Conservation (phyloP, 1,140 invertebrate species). For the Anastrepha ludens region DNA sequence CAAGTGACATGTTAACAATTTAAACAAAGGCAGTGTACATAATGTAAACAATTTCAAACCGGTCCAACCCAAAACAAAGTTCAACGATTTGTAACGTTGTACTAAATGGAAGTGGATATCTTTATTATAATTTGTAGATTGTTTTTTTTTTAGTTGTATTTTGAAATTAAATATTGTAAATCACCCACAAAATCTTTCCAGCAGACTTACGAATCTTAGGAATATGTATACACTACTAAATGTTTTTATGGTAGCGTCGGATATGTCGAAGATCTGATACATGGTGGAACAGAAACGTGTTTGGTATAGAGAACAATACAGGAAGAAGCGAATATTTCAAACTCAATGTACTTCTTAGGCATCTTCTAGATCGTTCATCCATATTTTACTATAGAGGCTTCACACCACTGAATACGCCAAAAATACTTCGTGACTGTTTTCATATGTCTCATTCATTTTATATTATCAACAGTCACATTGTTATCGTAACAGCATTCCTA, state of each 20-base stretch:
- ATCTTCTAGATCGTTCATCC: too few relatives aligned
- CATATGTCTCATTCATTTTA: too few relatives aligned
- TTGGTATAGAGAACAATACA: not conserved
- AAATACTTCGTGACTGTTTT: too few relatives aligned
- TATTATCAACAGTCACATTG: too few relatives aligned
- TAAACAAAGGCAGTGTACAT: not conserved
- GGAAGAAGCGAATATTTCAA: not conserved
- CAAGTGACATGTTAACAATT: not conserved
- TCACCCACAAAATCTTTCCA: not conserved
- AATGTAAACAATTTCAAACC: constrained; percentile 50
- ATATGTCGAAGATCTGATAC: not conserved
- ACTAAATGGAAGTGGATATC: too few relatives aligned
- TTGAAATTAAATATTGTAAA: not conserved
- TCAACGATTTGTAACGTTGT: not conserved
- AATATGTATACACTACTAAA: constrained; percentile 30
- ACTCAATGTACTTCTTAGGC: too few relatives aligned
- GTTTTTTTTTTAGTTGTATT: too few relatives aligned
- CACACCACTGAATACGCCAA: not conserved
- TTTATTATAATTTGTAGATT: too few relatives aligned
- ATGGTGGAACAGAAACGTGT: not conserved
- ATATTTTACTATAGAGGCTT: not conserved
- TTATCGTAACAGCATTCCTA: too few relatives aligned
- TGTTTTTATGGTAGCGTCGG: constrained; percentile 8
- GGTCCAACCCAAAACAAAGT: not conserved
- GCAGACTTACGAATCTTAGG: constrained; percentile 17